Evolutionary conservation across 92 coral and sea anemone genomes (phyloP), one percentile per base, ranked within the genome.

Genomic region (Phenganax marumi): DNA sequence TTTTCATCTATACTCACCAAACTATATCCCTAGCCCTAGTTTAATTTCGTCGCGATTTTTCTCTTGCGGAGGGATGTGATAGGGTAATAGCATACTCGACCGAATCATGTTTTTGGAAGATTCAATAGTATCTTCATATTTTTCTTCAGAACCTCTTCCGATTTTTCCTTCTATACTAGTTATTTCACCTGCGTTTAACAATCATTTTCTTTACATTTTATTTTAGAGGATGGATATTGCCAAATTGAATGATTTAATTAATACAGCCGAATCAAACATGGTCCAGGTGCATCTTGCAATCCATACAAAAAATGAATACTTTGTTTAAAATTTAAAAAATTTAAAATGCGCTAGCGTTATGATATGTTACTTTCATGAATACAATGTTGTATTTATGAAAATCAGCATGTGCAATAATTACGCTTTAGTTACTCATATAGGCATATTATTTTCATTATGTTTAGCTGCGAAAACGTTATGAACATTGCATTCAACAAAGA

Each of bases 241-340:
- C 50, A 96, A 96, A 78, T 81, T 96, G 46, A 96, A 96, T 68
- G 97, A 96, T 57, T 91, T 96, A 22, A 92, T 96, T 18, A 96
- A 96, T 82, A 96, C 92, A 86, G 97, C 97, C 0, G 99, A 96
- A 75, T 97, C 92, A 81, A 92, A 84, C 80, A 96, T 96, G 99
- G 99, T 96, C 7, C 99, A 96, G 80, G 83, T 78, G 47, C 17
- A 21, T 62, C 25, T 19, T 19, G 25, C 25, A 5, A 33, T 33
- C 5, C 5, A 1, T 33, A 33, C 5, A 5, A 33, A 33, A 33
- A 33, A 33, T 5, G 43, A 33, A 33, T 5, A n/a, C 43, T 33
- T 33, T 33, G 43, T 33, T 33, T 33, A 33, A 33, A 2, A 33
- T 33, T 33, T 33, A 33, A 33, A 33, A 33, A 2, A 33, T 33